phyloP scores from a whole-genome alignment of 2,888 invertebrate genomes.

The Phyllotreta cruciferae region DNA sequence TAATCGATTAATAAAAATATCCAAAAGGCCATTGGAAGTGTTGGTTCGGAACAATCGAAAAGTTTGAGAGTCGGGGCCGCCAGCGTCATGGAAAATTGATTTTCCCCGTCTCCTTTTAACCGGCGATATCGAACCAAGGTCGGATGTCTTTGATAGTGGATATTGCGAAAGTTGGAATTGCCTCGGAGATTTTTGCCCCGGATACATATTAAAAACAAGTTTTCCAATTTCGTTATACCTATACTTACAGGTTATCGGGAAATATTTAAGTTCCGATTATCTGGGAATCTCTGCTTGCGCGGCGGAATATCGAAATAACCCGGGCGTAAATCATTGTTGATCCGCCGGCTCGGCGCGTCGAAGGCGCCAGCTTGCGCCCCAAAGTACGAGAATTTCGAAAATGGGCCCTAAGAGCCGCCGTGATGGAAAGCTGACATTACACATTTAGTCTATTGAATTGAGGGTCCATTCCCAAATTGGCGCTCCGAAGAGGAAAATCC shows the following conservation, averaged over 20 bases:
- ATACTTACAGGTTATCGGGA: no score
- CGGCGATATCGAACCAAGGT: not conserved
- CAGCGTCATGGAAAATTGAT: conserved; percentile 9
- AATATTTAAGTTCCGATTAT: no score
- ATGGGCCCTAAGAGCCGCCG: conserved; percentile 16
- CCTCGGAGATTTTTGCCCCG: no score
- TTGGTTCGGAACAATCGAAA: conserved; percentile 8
- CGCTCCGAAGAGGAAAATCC: conserved; percentile 24
- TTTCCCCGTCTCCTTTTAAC: not conserved
- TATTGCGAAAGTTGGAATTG: no score
- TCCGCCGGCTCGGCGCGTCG: not conserved
- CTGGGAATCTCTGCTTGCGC: no score
- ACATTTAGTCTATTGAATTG: conserved; percentile 33
- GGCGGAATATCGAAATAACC: no score
- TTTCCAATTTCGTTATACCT: no score
- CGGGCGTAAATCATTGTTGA: conserved; percentile 9
- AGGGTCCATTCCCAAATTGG: conserved; percentile 33
- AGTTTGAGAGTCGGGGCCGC: conserved; percentile 1
- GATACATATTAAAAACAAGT: no score
- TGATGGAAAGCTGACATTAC: conserved; percentile 34
- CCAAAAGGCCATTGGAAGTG: conserved; percentile 12
- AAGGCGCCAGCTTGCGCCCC: not conserved
- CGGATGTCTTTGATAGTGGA: conserved; percentile 3
- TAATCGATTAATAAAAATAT: conserved; percentile 13
- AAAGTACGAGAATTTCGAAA: conserved; percentile 30